Evolutionary conservation across 2,113 vertebrate genomes (phyloP), one percentile per base, ranked within the genome.

Genomic region (Columba livia): DNA sequence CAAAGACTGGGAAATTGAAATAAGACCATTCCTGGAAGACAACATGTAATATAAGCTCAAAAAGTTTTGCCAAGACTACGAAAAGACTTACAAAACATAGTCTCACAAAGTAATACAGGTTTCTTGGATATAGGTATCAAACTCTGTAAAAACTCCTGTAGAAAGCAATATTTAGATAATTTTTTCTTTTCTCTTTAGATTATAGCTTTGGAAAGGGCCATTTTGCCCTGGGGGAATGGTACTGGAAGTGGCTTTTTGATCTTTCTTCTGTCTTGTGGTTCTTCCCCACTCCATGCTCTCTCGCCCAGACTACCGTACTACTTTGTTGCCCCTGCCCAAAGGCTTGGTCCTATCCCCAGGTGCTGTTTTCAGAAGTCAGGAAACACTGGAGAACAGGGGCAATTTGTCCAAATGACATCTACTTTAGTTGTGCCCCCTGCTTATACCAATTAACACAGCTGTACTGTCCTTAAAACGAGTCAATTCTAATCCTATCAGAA

Each of bases 401-500:
- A 74, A 20, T 60, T 31, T 90, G 19, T 44, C 10, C 69, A 83
- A 73, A 78, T 58, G 12, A 77, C 9, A 31, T 51, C 11, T 57
- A 19, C 16, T 79, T 65, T 79, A 72, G 34, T 31, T 54, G 32
- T 51, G 10, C 4, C 12, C 23, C 3, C 5, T 71, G 16, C 4
- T 93, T 7, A 24, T 36, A 47, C 31, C 88, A 65, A 86, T 73
- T 80, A 78, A 29, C 14, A 32, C 20, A 79, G 4, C 13, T 92
- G 6, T 42, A 80, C 8, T 54, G 25, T 38, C 28, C 56, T 25
- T 83, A 54, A 84, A 88, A 5, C 6, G 24, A 61, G 54, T 73
- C 12, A 78, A 54, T 93, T 79, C n/a, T 88, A 92, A 86, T 78
- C 3, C 25, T 83, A 25, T 86, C 34, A 93, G 32, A 74, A 53